These are phyloP conservation scores for Melanargia galathea DNA, from an alignment of 2,888 invertebrate species.

Conservation along the genomic window DNA sequence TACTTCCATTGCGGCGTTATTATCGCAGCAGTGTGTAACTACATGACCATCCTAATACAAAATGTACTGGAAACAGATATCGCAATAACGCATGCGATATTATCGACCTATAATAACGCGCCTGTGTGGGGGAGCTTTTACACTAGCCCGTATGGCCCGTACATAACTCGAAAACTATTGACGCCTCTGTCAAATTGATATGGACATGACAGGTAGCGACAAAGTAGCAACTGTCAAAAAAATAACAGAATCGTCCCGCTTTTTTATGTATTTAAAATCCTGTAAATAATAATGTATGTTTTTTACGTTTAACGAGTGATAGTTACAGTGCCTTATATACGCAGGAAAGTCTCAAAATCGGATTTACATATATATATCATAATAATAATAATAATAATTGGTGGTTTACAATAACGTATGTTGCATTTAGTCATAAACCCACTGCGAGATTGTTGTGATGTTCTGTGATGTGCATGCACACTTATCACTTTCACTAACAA, in stretches of 20 bases:
- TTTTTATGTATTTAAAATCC: conserved; percentile 10
- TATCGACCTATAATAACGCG: no score
- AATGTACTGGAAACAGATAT: no score
- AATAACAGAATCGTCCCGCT: background rate
- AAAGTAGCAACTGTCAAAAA: background rate
- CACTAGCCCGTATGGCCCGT: no score
- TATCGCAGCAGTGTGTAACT: no score
- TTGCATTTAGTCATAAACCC: conserved; percentile 40
- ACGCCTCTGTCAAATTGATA: background rate
- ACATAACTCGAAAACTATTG: background rate
- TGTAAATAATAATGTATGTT: conserved; percentile 29
- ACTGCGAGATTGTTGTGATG: conserved; percentile 20
- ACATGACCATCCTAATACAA: no score
- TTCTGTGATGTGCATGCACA: background rate
- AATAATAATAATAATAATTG: no score
- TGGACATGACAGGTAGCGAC: background rate
- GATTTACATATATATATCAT: no score
- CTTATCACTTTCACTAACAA: background rate
- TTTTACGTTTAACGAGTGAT: conserved; percentile 24
- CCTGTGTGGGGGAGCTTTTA: no score
- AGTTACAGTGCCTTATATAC: conserved; percentile 34
- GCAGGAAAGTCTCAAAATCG: conserved; percentile 25
- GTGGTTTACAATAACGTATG: conserved; percentile 29
- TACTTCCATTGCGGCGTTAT: no score
- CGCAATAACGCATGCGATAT: no score